Base-by-base conservation (phyloP, 2,113 vertebrate species). In the Cepphus grylle region DNA sequence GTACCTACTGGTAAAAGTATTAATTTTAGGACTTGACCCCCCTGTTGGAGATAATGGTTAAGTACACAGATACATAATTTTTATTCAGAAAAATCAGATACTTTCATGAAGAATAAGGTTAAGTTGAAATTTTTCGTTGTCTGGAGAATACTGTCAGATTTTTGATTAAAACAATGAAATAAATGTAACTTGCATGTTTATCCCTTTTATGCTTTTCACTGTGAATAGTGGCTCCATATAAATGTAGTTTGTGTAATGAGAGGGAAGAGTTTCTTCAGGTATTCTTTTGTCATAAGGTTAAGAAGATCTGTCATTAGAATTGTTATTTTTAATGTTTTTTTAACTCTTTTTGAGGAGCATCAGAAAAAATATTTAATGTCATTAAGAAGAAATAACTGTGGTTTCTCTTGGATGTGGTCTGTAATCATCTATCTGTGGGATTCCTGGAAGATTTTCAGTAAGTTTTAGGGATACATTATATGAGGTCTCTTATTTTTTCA, bases 61-160 rank as follows among this genome's bases (percentile, higher is more conserved):
- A 81, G 47, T n/a, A 90, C 43, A 69, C 6, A 25, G 71, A 66
- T 61, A 58, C 81, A 38, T n/a, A 62, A 47, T 94, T 96, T 94
- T 90, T 88, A 67, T 94, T 95, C 62, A 81, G 82, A 79, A 94
- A 94, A 88, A 77, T 50, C 38, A 47, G 47, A 52, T 85, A 23
- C 70, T 17, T 42, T 87, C 10, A 6, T 50, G 81, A 91, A 71
- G 58, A 56, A 27, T 77, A 81, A 93, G 36, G n/a, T 71, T 72
- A 47, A 86, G 34, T 66, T 86, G n/a, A 93, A 96, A 74, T 88
- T 83, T 18, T 93, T 2, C 65, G 25, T 82, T 87, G 12, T 63
- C 40, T 88, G 52, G 76, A 88, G 45, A 42, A 15, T 80, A 63
- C 83, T 65, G 78, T 82, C 79, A 88, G 50, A 73, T 89, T 93